Evolutionary conservation across 2,113 vertebrate genomes (phyloP), one percentile per base, ranked within the genome.

Genomic region (Osmerus mordax): DNA sequence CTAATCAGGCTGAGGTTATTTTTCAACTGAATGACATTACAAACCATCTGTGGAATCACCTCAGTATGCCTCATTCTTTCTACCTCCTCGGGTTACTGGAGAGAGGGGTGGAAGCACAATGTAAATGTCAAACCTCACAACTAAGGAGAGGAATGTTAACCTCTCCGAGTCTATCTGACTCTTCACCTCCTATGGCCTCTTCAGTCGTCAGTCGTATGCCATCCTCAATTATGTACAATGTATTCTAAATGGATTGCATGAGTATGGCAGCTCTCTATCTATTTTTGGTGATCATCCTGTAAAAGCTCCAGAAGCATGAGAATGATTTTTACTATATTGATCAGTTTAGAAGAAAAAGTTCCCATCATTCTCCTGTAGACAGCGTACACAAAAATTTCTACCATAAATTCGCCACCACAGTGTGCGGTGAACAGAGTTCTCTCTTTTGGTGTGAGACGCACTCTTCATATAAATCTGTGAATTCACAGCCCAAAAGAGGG

Each of bases 21-120:
- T 65, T 65, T 65, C 32, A 65, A n/a, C 36, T 47, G 36, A 65
- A 65, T 65, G 21, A 65, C 32, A 65, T 65, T 65, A 51, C 18
- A 51, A 47, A 23, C 32, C 64, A 65, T 41, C 36, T 21, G 36
- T 65, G 41, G 64, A 65, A 65, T 36, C 15, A 65, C 63, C 15
- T 64, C 62, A 36, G 29, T 61, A 61, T 13, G 21, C 19, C 62
- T 15, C 28, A 13, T n/a, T 60, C 18, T 60, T 60, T 63, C 61
- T 65, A 47, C 36, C 41, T 64, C 28, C 28, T 64, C 7, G 18
- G 61, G 61, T 64, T 64, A 64, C 32, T 25, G 14, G 60, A 28
- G 15, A 18, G 28, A 63, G 23, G 61, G 61, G 28, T 28, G 62
- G 18, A 0, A 18, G 61, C 28, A 64, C 9, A 47, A 47, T 47